phyloP scores from a whole-genome alignment of 2,888 invertebrate genomes.

The Drosophila prolongata region DNA sequence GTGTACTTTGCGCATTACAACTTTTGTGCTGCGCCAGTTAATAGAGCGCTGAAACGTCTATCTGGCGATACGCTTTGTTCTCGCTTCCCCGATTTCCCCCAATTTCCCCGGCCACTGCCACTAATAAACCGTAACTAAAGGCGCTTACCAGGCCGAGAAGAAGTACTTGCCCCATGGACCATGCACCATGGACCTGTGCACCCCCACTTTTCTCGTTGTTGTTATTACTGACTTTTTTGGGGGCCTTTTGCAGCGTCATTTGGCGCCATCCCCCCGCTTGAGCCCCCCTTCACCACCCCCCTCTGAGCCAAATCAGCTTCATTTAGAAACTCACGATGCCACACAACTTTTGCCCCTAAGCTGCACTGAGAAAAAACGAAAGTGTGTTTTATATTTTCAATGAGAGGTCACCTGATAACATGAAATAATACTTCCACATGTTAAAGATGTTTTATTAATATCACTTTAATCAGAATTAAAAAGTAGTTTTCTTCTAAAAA shows the following conservation, averaged over 20 bases:
- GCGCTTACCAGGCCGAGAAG: constrained; percentile 40
- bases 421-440: too few relatives aligned
- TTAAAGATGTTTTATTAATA: too few relatives aligned
- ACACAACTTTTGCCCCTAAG: constrained; percentile 39
- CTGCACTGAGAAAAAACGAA: constrained; percentile 3
- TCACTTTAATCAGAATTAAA: too few relatives aligned
- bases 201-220: background rate
- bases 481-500: too few relatives aligned
- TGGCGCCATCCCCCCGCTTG: constrained; percentile 30
- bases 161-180: constrained; percentile 7
- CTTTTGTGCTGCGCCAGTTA: constrained; percentile 42
- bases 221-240: constrained; percentile 6
- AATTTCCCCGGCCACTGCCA: constrained; percentile 23
- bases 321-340: constrained; percentile 45
- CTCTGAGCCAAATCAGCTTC: constrained; percentile 35
- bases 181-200: constrained; percentile 2
- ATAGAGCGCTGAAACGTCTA: constrained; percentile 50
- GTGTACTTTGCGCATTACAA: constrained; percentile 49
- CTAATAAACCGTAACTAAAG: constrained; percentile 61
- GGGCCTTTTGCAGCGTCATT: constrained; percentile 62
- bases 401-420: too few relatives aligned
- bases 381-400: too few relatives aligned
- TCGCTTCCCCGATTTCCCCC: background rate
- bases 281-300: background rate
- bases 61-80: constrained; percentile 34